Percentiles rank a stretch among this genome's conserved stretches.
Conservation (phyloP, 2,888 invertebrate genomes). For the Cosmorhoe ocellata region DNA sequence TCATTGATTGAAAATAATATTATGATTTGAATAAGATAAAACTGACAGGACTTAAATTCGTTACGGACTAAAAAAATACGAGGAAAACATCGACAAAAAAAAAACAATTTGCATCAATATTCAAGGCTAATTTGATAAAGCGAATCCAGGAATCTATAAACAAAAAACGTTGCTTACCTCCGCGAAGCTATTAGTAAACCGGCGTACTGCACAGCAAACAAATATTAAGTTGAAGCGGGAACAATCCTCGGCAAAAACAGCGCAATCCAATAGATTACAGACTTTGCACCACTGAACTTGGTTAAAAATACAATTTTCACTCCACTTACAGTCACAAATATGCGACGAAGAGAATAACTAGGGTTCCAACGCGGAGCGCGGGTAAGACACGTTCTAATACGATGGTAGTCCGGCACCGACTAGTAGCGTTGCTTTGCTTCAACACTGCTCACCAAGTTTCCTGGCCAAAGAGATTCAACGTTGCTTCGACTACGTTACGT, state of each 20-base stretch:
- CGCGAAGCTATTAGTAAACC: slow-evolving; percentile 66
- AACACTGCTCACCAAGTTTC: neutral
- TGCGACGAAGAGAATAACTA: slow-evolving; percentile 71
- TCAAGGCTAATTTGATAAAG: slow-evolving; percentile 32
- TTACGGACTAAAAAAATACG: no score
- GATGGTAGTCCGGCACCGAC: slow-evolving; percentile 53
- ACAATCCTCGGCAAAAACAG: slow-evolving; percentile 41
- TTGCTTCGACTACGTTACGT: neutral
- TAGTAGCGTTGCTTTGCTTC: slow-evolving; percentile 29
- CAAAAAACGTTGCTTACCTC: slow-evolving; percentile 68
- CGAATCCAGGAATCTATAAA: slow-evolving; percentile 38
- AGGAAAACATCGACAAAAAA: neutral
- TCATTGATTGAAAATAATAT: no score
- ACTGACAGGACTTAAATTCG: no score
- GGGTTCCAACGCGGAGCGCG: slow-evolving; percentile 43
- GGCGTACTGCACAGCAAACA: slow-evolving; percentile 59
- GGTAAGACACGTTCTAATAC: slow-evolving; percentile 51
- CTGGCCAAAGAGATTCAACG: neutral
- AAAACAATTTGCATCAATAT: slow-evolving; percentile 9
- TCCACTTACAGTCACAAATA: slow-evolving; percentile 69
- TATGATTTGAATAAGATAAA: no score
- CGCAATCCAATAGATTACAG: slow-evolving; percentile 39
- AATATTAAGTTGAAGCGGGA: slow-evolving; percentile 53
- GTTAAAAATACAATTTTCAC: slow-evolving; percentile 54
- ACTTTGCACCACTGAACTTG: slow-evolving; percentile 34